Evolutionary conservation across 2,797 vertebrate genomes (phyloP), one percentile per base, ranked within the genome.

Genomic region (Alosa sapidissima): DNA sequence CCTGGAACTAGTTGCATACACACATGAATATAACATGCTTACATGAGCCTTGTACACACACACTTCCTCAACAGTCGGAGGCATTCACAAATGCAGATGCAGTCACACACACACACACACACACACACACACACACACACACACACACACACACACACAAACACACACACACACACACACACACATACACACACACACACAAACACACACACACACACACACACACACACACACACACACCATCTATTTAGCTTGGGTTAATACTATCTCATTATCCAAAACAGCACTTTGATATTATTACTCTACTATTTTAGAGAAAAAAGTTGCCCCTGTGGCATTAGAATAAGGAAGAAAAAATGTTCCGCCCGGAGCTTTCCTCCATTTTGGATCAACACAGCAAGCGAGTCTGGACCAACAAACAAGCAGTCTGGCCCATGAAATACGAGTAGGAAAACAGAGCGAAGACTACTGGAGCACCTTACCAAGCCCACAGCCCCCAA

Each of bases 361-460:
- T 91, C 87, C 87, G 90, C 81, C 87, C 81, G 84, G 60, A 86
- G 33, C 86, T 89, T 85, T 41, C 62, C 86, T 88, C 89, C 85
- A 88, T 83, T 84, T 89, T 88, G 87, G 88, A 91, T 90, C 88
- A 89, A 89, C 92, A 92, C 89, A 88, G 48, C 83, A 87, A 91
- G 84, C 84, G 47, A 89, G 90, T 93, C 91, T 93, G 89, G 93
- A 93, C 84, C 89, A 94, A 94, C 93, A 94, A 94, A 94, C 93
- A 93, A 92, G 89, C 82, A 85, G 88, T 91, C 92, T 91, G 89
- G 86, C 86, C 87, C 87, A 81, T 95, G 93, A 94, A 94, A 95
- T 92, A 92, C 41, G 91, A 93, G 89, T 89, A 88, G 89, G 88
- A 93, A 93, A 91, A 93, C 93, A 94, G 94, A 92, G 91, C 87